Base-by-base conservation (phyloP, 2,797 vertebrate species). In the Sylvilagus floridanus region DNA sequence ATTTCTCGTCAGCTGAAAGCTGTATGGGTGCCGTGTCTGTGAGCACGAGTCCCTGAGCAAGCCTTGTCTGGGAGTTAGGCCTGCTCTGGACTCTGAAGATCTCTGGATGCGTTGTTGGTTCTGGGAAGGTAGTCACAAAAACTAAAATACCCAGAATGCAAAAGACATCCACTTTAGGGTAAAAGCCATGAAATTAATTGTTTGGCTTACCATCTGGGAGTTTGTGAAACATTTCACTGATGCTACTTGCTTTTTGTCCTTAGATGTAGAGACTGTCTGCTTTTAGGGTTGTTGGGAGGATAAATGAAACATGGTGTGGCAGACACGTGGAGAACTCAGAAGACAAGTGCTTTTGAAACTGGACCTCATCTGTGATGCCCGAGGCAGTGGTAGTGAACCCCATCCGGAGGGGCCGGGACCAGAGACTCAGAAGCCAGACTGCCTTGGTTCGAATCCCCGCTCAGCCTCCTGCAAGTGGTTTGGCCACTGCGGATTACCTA, bases 261-360 rank as follows among this genome's bases (percentile, higher is more conserved):
- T 81, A 24, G 73, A 82, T 63, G 50, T 75, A 78, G 92, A 54
- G 52, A 22, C 42, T 91, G 78, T 88, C 16, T 97, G 76, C 90
- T 86, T 90, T 92, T 57, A 91, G 88, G 76, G 57, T 86, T 84
- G 84, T 88, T 92, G 92, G 60, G 89, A 78, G 81, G 78, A 86
- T 92, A 84, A 90, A 85, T 71, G 87, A 87, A 83, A 88, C 72
- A 3, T 83, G 35, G 77, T 62, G 8, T 75, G 78, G n/a, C 3
- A 21, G 54, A 85, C 37, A 65, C 77, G 24, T 88, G 76, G 92
- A 91, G 83, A 81, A 28, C 83, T 75, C 68, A 88, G 86, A 94
- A 84, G 93, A 92, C 93, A 82, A 84, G 57, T 86, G 65, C 83
- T 93, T 95, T 95, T 93, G 95, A 86, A 86, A 50, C 62, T 65